Evolutionary conservation across 2,797 vertebrate genomes (phyloP).

Genomic region (Phylloscopus collybita): DNA sequence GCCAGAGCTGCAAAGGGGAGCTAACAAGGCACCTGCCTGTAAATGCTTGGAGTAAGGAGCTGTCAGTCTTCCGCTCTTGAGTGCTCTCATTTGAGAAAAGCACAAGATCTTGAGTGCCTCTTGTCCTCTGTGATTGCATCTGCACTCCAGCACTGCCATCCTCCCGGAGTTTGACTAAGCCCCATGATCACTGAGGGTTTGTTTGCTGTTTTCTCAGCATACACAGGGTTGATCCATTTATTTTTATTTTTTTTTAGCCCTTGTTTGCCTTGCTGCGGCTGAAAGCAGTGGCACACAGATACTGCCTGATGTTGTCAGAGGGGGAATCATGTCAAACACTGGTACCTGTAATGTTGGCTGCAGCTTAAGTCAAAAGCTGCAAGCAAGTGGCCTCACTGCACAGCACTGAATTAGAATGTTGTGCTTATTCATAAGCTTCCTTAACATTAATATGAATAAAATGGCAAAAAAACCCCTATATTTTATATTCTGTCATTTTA

Average conservation of each 20-base stretch:
- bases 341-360: not conserved
- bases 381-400: conserved; percentile 33
- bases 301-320: not conserved
- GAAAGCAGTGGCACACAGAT: not conserved
- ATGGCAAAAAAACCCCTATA: conserved; percentile 6
- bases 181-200: not conserved
- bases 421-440: conserved; percentile 30
- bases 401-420: conserved; percentile 50
- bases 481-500: conserved; percentile 41
- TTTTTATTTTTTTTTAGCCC: not conserved
- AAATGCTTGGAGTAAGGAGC: not conserved
- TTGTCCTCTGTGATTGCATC: conserved; percentile 59
- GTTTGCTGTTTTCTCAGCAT: conserved; percentile 10
- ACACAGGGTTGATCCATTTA: not conserved
- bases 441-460: conserved; percentile 58
- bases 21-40: not conserved
- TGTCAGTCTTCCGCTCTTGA: conserved; percentile 15
- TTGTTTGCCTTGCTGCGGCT: not conserved
- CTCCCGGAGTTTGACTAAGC: not conserved
- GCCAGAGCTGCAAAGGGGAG: not conserved
- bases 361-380: conserved; percentile 35
- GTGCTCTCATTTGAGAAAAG: conserved; percentile 33
- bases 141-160: conserved; percentile 21
- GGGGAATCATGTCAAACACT: not conserved
- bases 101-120: conserved; percentile 45